These are phyloP conservation scores for Chrysolophus pictus DNA, from an alignment of 2,797 vertebrate species.

Conservation along the genomic window DNA sequence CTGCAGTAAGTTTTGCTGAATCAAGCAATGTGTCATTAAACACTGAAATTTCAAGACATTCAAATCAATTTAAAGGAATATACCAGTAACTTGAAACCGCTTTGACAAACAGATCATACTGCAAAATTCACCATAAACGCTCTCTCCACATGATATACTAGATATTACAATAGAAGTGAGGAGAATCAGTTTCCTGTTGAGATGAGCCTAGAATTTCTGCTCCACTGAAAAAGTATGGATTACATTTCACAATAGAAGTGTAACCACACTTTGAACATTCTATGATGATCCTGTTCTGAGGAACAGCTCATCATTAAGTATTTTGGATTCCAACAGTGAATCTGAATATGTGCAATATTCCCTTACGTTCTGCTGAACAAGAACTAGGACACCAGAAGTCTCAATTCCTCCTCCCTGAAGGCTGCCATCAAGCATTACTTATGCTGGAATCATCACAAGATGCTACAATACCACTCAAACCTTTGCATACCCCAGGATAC, in stretches of 20 bases:
- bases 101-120: not conserved
- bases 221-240: not conserved
- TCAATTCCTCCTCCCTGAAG: conserved; percentile 1
- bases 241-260: not conserved
- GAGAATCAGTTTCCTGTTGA: not conserved
- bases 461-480: not conserved
- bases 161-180: not conserved
- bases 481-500: not conserved
- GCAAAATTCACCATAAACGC: not conserved
- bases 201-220: not conserved
- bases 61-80: not conserved
- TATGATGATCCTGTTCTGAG: not conserved
- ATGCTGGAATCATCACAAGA: not conserved
- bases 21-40: not conserved
- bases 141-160: not conserved
- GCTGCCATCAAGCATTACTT: conserved; percentile 23
- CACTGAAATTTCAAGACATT: not conserved
- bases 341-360: conserved; percentile 17
- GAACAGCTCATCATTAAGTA: conserved; percentile 1
- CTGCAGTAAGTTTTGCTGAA: not conserved
- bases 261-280: not conserved
- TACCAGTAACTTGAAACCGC: not conserved
- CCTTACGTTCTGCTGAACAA: not conserved
- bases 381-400: conserved; percentile 29
- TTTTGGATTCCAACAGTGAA: not conserved